phyloP scores from a whole-genome alignment of 2,797 vertebrate species.

The Kryptopterus vitreolus region DNA sequence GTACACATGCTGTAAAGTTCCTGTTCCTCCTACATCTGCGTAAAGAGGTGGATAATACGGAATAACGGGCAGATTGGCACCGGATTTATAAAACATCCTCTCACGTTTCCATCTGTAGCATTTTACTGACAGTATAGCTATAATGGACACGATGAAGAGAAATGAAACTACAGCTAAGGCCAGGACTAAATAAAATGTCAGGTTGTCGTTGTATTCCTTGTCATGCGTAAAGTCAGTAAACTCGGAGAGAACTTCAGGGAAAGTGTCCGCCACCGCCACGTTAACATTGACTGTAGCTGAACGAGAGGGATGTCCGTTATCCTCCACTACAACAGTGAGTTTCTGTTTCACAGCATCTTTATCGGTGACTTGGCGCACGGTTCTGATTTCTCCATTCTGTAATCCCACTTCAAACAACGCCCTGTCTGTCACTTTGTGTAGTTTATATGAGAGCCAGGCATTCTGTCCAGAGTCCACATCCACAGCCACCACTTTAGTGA shows the following conservation, averaged over 20 bases:
- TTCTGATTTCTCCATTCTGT: conserved; percentile 64
- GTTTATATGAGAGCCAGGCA: conserved; percentile 63
- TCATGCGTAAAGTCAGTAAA: too few relatives aligned
- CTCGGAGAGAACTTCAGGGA: background rate
- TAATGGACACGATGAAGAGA: conserved; percentile 54
- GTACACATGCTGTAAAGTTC: too few relatives aligned
- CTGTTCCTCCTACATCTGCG: too few relatives aligned
- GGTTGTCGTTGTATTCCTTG: background rate
- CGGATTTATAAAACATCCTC: background rate
- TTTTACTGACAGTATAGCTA: conserved; percentile 56
- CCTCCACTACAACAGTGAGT: conserved; percentile 42
- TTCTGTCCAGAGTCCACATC: conserved; percentile 77
- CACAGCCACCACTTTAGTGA: conserved; percentile 79
- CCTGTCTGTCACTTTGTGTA: conserved; percentile 64
- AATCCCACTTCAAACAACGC: conserved; percentile 63
- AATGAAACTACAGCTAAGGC: conserved; percentile 51
- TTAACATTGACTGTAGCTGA: conserved; percentile 67
- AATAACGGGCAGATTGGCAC: background rate
- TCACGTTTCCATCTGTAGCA: conserved; percentile 19
- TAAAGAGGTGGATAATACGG: too few relatives aligned
- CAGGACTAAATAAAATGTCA: conserved; percentile 31
- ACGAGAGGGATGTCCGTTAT: conserved; percentile 65
- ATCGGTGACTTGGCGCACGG: conserved; percentile 58
- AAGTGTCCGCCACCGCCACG: conserved; percentile 60
- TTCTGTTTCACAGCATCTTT: conserved; percentile 46